These are phyloP conservation scores for Bubo blakistoni DNA, from an alignment of 2,113 vertebrate genomes.

Conservation along the genomic window DNA sequence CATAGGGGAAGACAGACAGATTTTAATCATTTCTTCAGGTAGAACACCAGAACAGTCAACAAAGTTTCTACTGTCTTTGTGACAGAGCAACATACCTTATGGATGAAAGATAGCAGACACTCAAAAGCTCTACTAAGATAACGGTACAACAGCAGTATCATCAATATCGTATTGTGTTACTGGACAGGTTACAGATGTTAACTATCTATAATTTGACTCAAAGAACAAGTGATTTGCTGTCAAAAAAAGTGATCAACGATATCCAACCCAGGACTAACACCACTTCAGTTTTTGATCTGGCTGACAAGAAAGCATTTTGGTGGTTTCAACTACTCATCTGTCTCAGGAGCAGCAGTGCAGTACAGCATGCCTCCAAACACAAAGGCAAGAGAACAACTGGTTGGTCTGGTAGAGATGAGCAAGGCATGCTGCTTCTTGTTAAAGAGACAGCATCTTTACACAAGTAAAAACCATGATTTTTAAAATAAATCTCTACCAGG, in stretches of 20 bases:
- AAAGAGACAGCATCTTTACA: background rate
- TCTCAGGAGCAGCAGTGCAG: background rate
- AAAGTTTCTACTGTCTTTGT: background rate
- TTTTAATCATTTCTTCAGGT: background rate
- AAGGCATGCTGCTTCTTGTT: background rate
- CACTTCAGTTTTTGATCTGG: background rate
- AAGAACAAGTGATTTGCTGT: background rate
- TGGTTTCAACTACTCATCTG: background rate
- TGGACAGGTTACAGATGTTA: background rate
- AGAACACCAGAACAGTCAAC: background rate
- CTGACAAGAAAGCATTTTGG: background rate
- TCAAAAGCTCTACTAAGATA: background rate
- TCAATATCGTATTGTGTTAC: accelerated
- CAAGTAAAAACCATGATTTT: background rate
- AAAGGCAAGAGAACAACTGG: background rate
- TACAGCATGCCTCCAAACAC: background rate
- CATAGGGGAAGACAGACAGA: background rate
- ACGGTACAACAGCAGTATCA: background rate
- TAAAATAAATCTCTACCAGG: background rate
- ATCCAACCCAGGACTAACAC: background rate
- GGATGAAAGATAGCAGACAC: background rate
- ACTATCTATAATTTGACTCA: too few relatives aligned
- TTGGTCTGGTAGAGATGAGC: background rate
- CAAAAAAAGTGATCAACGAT: background rate
- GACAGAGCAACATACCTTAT: background rate